A percentile compares a stretch with the other conserved stretches of the same genome.
These are phyloP conservation scores for Stigmatopora nigra DNA, from an alignment of 2,113 vertebrate species.

Conservation along the genomic window DNA sequence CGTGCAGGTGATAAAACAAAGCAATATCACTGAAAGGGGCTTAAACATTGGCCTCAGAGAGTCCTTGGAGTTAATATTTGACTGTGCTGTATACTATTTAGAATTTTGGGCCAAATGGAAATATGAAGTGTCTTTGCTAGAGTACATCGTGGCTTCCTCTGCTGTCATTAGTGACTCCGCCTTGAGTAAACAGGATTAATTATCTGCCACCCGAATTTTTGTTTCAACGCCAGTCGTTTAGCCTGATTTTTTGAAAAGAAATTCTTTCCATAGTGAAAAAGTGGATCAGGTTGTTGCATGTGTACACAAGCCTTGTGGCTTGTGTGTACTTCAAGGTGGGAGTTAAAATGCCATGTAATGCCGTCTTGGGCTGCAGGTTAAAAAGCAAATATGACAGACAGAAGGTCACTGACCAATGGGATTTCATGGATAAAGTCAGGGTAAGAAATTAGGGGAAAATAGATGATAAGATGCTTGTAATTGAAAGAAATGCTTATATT, in stretches of 20 bases:
- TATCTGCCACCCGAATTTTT: not conserved
- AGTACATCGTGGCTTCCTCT: not conserved
- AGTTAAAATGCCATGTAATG: not conserved
- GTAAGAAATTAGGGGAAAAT: too few species aligned
- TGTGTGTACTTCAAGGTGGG: not conserved
- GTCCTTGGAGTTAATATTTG: slow-evolving; percentile 45
- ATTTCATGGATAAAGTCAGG: too few species aligned
- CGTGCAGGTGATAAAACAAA: not conserved
- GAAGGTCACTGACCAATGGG: not conserved
- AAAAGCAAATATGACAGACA: not conserved
- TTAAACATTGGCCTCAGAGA: slow-evolving; percentile 2
- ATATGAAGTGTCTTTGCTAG: not conserved
- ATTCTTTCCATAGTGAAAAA: not conserved
- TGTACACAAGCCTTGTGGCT: not conserved
- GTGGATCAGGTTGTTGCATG: not conserved
- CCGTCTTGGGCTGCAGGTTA: not conserved
- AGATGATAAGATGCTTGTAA: too few species aligned
- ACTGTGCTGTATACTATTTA: not conserved
- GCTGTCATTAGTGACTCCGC: not conserved
- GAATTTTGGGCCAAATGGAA: not conserved
- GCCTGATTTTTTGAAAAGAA: not conserved
- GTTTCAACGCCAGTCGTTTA: not conserved
- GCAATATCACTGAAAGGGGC: not conserved
- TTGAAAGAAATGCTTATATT: too few species aligned
- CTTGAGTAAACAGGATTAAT: not conserved